Conservation (phyloP, 2,888 invertebrate species). For the Stegana nigrithorax region DNA sequence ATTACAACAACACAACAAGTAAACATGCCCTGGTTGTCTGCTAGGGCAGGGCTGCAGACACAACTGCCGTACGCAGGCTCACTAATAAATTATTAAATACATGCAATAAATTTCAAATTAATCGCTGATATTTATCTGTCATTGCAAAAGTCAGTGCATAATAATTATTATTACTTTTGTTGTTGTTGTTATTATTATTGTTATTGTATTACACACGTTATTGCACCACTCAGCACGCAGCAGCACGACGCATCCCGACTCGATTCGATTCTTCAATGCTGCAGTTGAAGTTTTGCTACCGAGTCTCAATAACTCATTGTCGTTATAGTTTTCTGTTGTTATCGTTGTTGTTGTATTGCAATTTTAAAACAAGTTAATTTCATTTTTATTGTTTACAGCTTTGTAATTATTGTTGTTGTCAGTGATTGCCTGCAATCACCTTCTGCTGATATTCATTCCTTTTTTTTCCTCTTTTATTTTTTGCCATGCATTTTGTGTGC, state of each 20-base stretch:
- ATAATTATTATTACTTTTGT: slow-evolving; percentile 11
- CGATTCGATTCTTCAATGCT: too few species aligned
- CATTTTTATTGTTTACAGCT: slow-evolving; percentile 7
- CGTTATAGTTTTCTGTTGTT: background rate
- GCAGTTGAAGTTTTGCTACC: background rate
- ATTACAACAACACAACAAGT: background rate
- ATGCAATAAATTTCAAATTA: slow-evolving; percentile 64
- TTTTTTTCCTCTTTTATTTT: too few species aligned
- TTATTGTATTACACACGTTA: too few species aligned
- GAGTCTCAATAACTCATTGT: too few species aligned
- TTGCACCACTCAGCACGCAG: background rate
- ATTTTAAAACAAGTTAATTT: slow-evolving; percentile 8
- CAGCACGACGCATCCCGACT: background rate
- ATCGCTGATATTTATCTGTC: slow-evolving; percentile 64
- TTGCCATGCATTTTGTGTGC: background rate
- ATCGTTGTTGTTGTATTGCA: background rate
- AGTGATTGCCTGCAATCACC: too few species aligned
- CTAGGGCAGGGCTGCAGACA: too few species aligned
- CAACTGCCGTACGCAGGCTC: slow-evolving; percentile 26
- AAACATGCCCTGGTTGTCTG: too few species aligned
- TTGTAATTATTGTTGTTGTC: background rate
- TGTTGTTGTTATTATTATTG: too few species aligned
- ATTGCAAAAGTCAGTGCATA: slow-evolving; percentile 35
- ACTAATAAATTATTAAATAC: slow-evolving; percentile 64
- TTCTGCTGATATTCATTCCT: too few species aligned